Evolutionary conservation across 2,797 vertebrate genomes (phyloP).

Genomic region (Acrossocheilus wenchowensis): DNA sequence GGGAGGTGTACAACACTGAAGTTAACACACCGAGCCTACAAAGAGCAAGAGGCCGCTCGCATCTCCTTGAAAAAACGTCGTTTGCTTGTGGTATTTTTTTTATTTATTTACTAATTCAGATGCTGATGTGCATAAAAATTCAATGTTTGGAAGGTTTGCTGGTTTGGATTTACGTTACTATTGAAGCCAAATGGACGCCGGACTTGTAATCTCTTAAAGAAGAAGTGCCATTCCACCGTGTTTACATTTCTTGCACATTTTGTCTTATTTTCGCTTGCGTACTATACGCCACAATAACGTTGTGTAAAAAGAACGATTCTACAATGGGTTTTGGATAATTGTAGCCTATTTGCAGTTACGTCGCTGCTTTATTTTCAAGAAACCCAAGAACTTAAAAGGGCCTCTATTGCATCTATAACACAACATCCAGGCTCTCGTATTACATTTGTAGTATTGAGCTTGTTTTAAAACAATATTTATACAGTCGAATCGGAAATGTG

Average conservation of each 20-base stretch:
- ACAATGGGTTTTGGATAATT: not conserved
- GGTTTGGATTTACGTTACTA: slow-evolving; percentile 36
- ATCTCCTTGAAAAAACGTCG: slow-evolving; percentile 48
- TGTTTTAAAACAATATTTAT: slow-evolving; percentile 6
- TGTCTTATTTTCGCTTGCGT: not conserved
- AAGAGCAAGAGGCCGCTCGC: slow-evolving; percentile 61
- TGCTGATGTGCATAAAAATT: slow-evolving; percentile 9
- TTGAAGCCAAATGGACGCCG: slow-evolving; percentile 57
- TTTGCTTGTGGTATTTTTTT: slow-evolving; percentile 57
- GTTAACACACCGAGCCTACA: slow-evolving; percentile 61
- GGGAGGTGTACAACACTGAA: slow-evolving; percentile 59
- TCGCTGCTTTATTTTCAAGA: not conserved
- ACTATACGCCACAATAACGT: not conserved
- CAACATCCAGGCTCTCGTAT: not conserved
- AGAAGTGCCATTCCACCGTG: slow-evolving; percentile 35
- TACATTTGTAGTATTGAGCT: not conserved
- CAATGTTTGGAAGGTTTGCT: slow-evolving; percentile 32
- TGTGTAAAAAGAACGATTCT: not conserved
- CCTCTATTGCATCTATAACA: slow-evolving; percentile 7
- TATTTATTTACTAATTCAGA: slow-evolving; percentile 2
- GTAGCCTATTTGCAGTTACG: not conserved
- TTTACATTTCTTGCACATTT: slow-evolving; percentile 34
- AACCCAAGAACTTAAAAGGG: slow-evolving; percentile 16
- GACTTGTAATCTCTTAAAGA: slow-evolving; percentile 59
- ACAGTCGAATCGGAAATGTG: not conserved